phyloP scores from a whole-genome alignment of 2,797 vertebrate genomes.

The Rhinichthys osculus region DNA sequence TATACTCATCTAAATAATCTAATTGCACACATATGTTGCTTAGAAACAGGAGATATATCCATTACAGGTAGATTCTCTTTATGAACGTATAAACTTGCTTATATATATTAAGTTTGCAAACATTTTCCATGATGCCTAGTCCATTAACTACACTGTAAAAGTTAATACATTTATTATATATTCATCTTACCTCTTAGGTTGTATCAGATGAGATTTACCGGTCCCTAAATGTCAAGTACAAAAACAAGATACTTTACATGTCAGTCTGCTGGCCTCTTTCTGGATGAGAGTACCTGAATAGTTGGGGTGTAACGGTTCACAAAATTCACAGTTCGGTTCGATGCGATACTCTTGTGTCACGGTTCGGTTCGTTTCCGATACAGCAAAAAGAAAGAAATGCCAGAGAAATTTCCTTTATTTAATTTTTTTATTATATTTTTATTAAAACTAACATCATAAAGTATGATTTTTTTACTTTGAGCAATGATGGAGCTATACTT shows the following conservation, averaged over 20 bases:
- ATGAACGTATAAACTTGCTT: not conserved
- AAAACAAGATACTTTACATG: not conserved
- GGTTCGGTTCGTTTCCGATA: no score
- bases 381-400: no score
- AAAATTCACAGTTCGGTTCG: no score
- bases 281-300: no score
- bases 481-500: no score
- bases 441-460: no score
- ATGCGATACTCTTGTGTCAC: no score
- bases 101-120: not conserved
- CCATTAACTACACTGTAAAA: not conserved
- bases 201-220: not conserved
- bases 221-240: not conserved
- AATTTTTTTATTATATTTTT: no score
- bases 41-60: constrained; percentile 7
- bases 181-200: not conserved
- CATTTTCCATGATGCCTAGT: not conserved
- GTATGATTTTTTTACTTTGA: no score
- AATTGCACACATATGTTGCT: constrained; percentile 9
- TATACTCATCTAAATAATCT: constrained; percentile 16
- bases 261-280: no score
- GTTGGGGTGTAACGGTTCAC: no score
- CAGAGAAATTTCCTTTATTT: no score
- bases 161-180: not conserved
- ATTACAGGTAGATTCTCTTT: not conserved